Conservation (phyloP, 2,113 vertebrate genomes). For the Rhombomys opimus region DNA sequence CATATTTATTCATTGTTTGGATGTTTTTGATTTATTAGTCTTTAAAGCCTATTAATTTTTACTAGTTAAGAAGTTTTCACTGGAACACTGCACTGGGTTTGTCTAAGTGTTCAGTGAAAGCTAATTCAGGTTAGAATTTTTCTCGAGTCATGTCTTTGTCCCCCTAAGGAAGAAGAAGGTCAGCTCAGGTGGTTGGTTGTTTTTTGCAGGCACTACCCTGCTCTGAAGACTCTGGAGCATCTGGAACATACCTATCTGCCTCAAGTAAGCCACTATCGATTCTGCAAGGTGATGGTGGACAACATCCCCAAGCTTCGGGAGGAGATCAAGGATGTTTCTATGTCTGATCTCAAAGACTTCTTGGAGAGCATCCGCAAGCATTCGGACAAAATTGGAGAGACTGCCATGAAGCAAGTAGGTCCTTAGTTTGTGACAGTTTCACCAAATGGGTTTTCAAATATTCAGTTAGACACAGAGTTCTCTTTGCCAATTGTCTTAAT, state of each 20-base stretch:
- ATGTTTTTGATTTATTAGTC: background rate
- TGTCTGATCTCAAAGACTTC: conserved; percentile 98
- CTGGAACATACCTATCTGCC: conserved; percentile 95
- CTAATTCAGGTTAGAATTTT: conserved; percentile 48
- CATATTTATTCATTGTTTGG: conserved; percentile 44
- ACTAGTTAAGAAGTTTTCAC: conserved; percentile 48
- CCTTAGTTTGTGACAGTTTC: background rate
- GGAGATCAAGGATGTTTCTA: conserved; percentile 96
- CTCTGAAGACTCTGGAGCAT: conserved; percentile 95
- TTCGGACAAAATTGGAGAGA: conserved; percentile 97
- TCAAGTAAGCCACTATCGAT: conserved; percentile 95
- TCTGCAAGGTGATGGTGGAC: conserved; percentile 96
- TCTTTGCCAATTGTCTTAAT: background rate
- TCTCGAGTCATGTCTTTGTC: conserved; percentile 16
- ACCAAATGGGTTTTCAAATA: background rate
- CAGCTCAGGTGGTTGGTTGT: conserved; percentile 53
- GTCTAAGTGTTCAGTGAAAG: conserved; percentile 36
- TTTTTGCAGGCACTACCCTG: conserved; percentile 94
- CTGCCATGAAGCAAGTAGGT: conserved; percentile 96
- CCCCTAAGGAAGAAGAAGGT: background rate
- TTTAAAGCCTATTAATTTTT: conserved; percentile 46
- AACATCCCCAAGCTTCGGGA: conserved; percentile 94
- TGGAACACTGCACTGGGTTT: conserved; percentile 30
- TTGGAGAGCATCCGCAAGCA: conserved; percentile 99
- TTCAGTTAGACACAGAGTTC: background rate